phyloP scores from a whole-genome alignment of 2,113 vertebrate genomes.

The Sebastes schlegelii region DNA sequence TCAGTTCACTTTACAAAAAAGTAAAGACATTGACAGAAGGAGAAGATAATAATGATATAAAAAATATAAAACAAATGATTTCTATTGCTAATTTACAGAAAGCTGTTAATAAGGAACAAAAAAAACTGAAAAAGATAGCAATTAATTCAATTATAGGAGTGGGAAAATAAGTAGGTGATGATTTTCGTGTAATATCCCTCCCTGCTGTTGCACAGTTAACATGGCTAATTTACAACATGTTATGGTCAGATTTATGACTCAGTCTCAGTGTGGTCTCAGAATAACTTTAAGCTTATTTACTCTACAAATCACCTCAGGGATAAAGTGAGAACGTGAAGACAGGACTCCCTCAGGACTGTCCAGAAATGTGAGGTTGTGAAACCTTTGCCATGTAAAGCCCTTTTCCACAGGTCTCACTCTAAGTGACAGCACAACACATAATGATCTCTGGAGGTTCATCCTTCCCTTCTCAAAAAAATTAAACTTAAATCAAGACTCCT shows the following conservation, averaged over 20 bases:
- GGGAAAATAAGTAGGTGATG: neutral
- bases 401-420: conserved; percentile 16
- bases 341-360: conserved; percentile 15
- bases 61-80: neutral
- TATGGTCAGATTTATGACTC: conserved; percentile 36
- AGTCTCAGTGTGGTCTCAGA: conserved; percentile 15
- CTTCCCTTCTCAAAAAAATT: neutral
- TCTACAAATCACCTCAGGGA: conserved; percentile 43
- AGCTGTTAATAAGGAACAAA: neutral
- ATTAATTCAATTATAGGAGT: neutral
- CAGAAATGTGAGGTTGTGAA: conserved; percentile 34
- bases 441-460: neutral
- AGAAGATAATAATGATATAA: neutral
- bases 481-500: neutral
- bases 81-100: neutral
- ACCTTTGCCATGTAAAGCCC: conserved; percentile 36
- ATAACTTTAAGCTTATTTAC: conserved; percentile 31
- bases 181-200: neutral
- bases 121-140: neutral
- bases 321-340: conserved; percentile 41
- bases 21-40: neutral
- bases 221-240: conserved; percentile 36
- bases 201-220: conserved; percentile 6
- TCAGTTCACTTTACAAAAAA: neutral
- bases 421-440: conserved; percentile 19